Percentiles rank a stretch among this genome's conserved stretches.
Evolutionary conservation across 2,797 vertebrate genomes (phyloP).

Genomic region (Ibycter americanus): DNA sequence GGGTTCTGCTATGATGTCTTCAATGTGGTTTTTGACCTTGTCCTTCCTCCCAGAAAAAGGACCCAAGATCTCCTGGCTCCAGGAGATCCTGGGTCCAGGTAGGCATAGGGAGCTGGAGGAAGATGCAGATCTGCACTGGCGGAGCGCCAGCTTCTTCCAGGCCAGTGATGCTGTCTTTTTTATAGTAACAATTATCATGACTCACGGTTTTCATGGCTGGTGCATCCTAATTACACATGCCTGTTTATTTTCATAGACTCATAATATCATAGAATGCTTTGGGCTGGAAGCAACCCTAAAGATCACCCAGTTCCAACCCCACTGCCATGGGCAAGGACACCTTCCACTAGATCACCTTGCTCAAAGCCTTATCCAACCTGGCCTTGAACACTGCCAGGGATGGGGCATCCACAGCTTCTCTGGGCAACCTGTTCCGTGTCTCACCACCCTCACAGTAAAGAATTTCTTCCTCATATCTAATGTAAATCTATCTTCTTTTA

Average conservation of each 20-base stretch:
- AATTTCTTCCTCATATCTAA: no score
- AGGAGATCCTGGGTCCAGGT: not conserved
- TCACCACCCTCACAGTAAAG: no score
- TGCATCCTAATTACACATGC: not conserved
- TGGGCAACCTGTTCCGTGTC: no score
- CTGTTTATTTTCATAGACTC: not conserved
- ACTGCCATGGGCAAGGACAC: no score
- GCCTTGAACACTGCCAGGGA: no score
- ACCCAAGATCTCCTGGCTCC: not conserved
- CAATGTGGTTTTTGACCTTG: not conserved
- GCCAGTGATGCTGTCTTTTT: not conserved
- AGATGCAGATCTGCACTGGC: not conserved
- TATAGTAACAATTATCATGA: not conserved
- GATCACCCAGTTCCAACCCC: no score
- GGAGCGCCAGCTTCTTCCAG: not conserved
- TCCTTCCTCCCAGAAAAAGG: not conserved
- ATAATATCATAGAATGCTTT: no score
- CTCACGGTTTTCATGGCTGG: not conserved
- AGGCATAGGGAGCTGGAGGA: not conserved
- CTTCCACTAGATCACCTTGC: no score
- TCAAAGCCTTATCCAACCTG: no score
- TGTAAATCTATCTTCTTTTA: no score
- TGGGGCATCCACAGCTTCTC: no score
- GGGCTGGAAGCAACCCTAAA: no score
- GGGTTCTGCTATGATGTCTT: not conserved